phyloP scores from a whole-genome alignment of 1,140 invertebrate species.

The Ditylenchus dipsaci region DNA sequence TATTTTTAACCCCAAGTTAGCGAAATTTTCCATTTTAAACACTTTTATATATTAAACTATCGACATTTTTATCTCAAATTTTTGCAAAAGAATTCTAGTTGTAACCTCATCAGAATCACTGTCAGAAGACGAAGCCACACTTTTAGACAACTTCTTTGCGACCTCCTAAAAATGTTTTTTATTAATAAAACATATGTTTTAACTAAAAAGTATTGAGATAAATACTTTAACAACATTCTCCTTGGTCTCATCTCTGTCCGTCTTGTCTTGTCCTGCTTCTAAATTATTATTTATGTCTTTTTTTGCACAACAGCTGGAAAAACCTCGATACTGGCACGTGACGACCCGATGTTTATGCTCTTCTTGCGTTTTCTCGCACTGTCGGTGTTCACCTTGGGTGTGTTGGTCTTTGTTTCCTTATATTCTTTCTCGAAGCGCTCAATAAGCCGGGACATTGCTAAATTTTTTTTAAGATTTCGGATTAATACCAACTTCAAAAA shows the following conservation, averaged over 20 bases:
- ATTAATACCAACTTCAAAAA: no score
- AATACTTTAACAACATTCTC: neutral
- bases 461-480: neutral
- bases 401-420: neutral
- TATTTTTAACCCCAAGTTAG: no score
- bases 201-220: no score
- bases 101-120: neutral
- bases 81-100: neutral
- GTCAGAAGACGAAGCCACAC: constrained; percentile 1
- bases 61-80: neutral
- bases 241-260: neutral
- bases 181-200: no score
- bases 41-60: no score
- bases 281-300: constrained; percentile 5
- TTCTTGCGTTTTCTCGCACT: constrained; percentile 2
- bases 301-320: neutral
- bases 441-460: constrained; percentile 22
- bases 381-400: neutral
- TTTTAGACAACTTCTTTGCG: neutral
- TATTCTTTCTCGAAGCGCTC: constrained; percentile 11
- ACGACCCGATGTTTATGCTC: neutral
- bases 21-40: no score
- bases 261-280: neutral
- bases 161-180: neutral
- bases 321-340: neutral